Percentiles rank a stretch among this genome's conserved stretches.
Evolutionary conservation across 2,888 invertebrate species (phyloP).

Genomic region (Cryptophagus acutangulus): DNA sequence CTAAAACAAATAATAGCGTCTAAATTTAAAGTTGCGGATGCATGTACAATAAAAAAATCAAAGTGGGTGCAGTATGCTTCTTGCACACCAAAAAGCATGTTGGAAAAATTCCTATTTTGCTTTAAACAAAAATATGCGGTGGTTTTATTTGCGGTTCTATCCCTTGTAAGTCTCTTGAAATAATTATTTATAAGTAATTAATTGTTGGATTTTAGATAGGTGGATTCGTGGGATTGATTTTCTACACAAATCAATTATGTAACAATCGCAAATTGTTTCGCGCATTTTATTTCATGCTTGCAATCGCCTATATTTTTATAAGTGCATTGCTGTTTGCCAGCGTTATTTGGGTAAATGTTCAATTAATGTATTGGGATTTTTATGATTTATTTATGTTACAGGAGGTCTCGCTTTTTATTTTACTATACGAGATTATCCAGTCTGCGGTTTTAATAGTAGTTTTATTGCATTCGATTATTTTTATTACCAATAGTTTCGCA

Average conservation of each 20-base stretch:
- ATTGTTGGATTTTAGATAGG: conserved; percentile 18
- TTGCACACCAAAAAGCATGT: conserved; percentile 15
- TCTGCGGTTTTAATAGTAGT: neutral
- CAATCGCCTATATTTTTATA: too few species aligned
- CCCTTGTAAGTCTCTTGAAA: conserved; percentile 25
- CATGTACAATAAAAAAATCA: neutral
- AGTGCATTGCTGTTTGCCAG: conserved; percentile 17
- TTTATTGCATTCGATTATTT: conserved; percentile 3
- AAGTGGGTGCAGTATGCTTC: neutral
- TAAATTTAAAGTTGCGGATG: conserved; percentile 5
- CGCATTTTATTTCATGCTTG: too few species aligned
- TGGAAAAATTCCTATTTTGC: conserved; percentile 24
- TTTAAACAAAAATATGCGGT: conserved; percentile 23
- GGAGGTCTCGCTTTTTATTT: too few species aligned
- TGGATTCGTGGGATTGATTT: conserved; percentile 19
- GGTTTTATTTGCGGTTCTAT: conserved; percentile 25
- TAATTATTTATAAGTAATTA: too few species aligned
- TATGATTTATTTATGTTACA: too few species aligned
- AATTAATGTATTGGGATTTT: too few species aligned
- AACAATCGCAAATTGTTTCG: too few species aligned
- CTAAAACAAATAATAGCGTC: neutral
- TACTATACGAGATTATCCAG: neutral
- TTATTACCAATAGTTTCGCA: neutral
- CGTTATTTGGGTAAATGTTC: conserved; percentile 24
- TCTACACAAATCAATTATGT: too few species aligned